These are phyloP conservation scores for Isaurus tuberculatus DNA, from an alignment of 92 coral and sea anemone genomes.

Conservation along the genomic window DNA sequence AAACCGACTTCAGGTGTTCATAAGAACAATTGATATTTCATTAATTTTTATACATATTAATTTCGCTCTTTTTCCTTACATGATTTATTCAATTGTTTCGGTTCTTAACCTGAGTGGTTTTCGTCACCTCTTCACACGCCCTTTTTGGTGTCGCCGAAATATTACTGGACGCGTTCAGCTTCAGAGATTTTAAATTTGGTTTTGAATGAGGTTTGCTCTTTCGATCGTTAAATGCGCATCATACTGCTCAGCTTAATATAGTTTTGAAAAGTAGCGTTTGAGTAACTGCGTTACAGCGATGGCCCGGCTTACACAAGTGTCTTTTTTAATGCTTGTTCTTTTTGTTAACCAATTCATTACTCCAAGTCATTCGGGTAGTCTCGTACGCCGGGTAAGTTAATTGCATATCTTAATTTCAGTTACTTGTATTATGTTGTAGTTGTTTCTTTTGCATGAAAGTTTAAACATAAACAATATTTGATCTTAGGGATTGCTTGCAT, in stretches of 20 bases:
- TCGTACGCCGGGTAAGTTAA: conserved; percentile 64
- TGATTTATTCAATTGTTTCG: neutral
- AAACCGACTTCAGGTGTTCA: too few relatives aligned
- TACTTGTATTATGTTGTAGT: too few relatives aligned
- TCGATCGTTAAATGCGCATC: neutral
- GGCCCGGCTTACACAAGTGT: conserved; percentile 29
- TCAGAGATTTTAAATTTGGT: conserved; percentile 31
- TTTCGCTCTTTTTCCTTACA: neutral
- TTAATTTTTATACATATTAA: neutral
- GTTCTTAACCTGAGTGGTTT: neutral
- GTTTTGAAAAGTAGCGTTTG: too few relatives aligned
- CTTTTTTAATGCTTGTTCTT: conserved; percentile 24
- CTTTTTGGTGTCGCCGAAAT: neutral
- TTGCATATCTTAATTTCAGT: neutral
- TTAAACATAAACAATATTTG: neutral
- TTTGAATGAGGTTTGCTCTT: neutral
- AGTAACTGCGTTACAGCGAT: neutral
- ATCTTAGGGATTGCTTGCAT: conserved; percentile 33
- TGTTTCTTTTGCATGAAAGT: neutral
- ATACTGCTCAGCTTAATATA: neutral
- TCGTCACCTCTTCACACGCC: conserved; percentile 7
- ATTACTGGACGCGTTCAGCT: conserved; percentile 22
- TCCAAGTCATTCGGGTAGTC: conserved; percentile 55
- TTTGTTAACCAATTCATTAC: conserved; percentile 51
- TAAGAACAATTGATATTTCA: too few relatives aligned